A percentile compares a stretch with the other conserved stretches of the same genome.
Conservation (phyloP, 2,888 invertebrate genomes). For the Leucophenga montana region DNA sequence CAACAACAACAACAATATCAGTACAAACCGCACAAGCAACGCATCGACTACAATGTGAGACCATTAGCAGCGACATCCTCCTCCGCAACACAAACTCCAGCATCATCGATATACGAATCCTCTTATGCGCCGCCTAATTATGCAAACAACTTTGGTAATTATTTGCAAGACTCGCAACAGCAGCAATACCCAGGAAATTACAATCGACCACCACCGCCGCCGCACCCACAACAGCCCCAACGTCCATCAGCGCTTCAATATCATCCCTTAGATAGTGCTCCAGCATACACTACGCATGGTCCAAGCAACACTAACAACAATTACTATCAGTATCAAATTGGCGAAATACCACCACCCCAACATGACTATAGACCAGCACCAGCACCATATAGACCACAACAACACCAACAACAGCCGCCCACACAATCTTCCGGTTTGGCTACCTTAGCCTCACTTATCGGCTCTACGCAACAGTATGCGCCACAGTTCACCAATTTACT, state of each 20-base stretch:
- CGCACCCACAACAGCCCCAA: too few species aligned
- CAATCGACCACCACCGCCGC: slow-evolving; percentile 24
- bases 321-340: slow-evolving; percentile 68
- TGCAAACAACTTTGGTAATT: slow-evolving; percentile 71
- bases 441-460: slow-evolving; percentile 62
- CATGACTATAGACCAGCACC: slow-evolving; percentile 20
- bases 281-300: too few species aligned
- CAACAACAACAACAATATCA: too few species aligned
- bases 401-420: slow-evolving; percentile 33
- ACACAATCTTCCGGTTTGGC: slow-evolving; percentile 52
- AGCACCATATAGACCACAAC: slow-evolving; percentile 17
- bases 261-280: background rate
- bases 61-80: slow-evolving; percentile 40
- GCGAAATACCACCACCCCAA: slow-evolving; percentile 61
- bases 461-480: slow-evolving; percentile 65
- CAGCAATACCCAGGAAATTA: slow-evolving; percentile 27
- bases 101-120: slow-evolving; percentile 44
- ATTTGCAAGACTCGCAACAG: slow-evolving; percentile 58
- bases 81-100: slow-evolving; percentile 37
- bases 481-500: slow-evolving; percentile 71
- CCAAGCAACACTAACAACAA: slow-evolving; percentile 42
- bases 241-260: slow-evolving; percentile 7
- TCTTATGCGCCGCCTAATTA: slow-evolving; percentile 62
- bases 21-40: slow-evolving; percentile 55
- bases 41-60: slow-evolving; percentile 47